Evolutionary conservation across 2,888 invertebrate genomes (phyloP).

Genomic region (Calameuta filiformis): DNA sequence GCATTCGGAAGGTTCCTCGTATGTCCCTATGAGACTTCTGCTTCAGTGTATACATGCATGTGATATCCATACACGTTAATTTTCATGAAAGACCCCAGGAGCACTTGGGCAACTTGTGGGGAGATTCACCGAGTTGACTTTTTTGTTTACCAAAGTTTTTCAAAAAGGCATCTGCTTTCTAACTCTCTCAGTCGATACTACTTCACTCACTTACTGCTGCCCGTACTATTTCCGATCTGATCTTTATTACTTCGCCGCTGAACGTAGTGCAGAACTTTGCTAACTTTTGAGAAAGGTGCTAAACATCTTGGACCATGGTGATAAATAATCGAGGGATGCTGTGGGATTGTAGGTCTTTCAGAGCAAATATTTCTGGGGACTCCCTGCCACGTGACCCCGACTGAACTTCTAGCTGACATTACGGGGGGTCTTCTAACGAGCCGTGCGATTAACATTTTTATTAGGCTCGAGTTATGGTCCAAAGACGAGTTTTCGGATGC

Average conservation of each 20-base stretch:
- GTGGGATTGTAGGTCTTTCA: slow-evolving; percentile 36
- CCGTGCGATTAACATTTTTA: slow-evolving; percentile 65
- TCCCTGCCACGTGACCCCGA: slow-evolving; percentile 61
- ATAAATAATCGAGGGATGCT: slow-evolving; percentile 51
- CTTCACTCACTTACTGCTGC: not conserved
- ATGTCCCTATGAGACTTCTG: not conserved
- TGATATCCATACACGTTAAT: slow-evolving; percentile 29
- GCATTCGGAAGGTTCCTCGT: slow-evolving; percentile 22
- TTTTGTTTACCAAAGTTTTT: not conserved
- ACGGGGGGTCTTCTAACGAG: slow-evolving; percentile 65
- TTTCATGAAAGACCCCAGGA: slow-evolving; percentile 43
- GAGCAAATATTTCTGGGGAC: slow-evolving; percentile 58
- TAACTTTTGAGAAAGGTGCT: not conserved
- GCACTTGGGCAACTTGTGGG: not conserved
- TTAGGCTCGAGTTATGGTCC: slow-evolving; percentile 38
- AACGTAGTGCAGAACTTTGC: not conserved
- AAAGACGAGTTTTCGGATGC: not conserved
- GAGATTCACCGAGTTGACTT: not conserved
- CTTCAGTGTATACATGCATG: not conserved
- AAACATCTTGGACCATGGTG: not conserved
- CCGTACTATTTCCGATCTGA: not conserved
- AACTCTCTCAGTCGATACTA: not conserved
- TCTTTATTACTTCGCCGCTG: not conserved
- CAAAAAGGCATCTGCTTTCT: not conserved
- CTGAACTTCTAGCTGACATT: slow-evolving; percentile 60